Base-by-base conservation (phyloP, 2,797 vertebrate species). In the Poeciliopsis infans region DNA sequence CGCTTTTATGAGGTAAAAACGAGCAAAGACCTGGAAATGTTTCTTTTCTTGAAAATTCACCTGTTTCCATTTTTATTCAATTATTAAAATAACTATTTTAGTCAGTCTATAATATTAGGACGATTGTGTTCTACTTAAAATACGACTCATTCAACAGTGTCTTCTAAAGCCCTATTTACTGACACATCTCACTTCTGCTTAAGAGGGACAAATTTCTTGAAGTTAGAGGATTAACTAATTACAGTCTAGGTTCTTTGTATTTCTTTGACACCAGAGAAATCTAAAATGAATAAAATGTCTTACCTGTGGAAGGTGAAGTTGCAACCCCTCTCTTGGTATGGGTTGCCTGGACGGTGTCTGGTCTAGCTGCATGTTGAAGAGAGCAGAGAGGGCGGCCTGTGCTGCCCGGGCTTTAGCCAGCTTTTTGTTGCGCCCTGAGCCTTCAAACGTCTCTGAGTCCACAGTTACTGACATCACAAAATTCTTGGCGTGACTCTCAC, bases 311-410 rank as follows among this genome's bases (percentile, higher is more conserved):
- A 98, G 90, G 87, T 99, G 98, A 5, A 99, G 93, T 91, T 99
- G 98, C 25, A 99, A 95, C 49, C 98, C 98, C 90, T 99, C 98
- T 0, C 98, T 97, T 75, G 97, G 98, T 87, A 99, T 97, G 80
- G 98, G 98, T 93, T 99, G 98, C 69, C 97, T 96, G 41, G 98
- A 99, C 0, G 98, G 98, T 0, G 97, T 98, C 93, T 98, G 98
- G 90, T 99, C 98, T 94, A 99, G 94, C 87, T 98, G 98, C 97
- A 99, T 96, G 93, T 99, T 98, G 94, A 99, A 99, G 74, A 99
- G 94, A 36, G 97, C 95, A 0, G 97, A 97, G 82, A 99, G 95
- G 72, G 97, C 97, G 0, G 98, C 98, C 91, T 98, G 98, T 0
- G 98, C 98, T 0, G 98, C 98, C 69, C 98, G 97, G 51, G 98